These are phyloP conservation scores for Trachythela sp. DNA, from an alignment of 64 coral and sea anemone species.

Conservation along the genomic window DNA sequence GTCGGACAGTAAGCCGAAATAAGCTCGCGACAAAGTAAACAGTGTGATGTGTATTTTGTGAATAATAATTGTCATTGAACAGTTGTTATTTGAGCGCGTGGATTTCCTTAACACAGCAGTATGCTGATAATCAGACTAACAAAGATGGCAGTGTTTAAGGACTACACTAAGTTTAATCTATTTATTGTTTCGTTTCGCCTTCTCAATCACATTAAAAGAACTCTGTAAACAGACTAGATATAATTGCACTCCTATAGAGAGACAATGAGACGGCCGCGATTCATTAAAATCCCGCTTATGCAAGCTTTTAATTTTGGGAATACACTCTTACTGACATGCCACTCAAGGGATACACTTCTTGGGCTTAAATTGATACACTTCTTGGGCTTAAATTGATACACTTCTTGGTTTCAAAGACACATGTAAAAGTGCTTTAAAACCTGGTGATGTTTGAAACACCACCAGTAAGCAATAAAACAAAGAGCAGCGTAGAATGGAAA, in stretches of 20 bases:
- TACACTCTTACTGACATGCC: no score
- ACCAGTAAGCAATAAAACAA: no score
- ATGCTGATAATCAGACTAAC: not conserved
- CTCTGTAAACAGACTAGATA: not conserved
- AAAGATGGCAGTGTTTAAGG: not conserved
- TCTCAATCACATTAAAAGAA: slow-evolving; percentile 14
- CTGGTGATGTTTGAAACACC: no score
- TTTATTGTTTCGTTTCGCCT: not conserved
- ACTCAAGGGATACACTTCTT: no score
- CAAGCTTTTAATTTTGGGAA: not conserved
- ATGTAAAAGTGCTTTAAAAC: no score
- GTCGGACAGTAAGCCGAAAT: not conserved
- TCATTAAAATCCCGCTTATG: not conserved
- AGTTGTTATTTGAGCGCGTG: not conserved
- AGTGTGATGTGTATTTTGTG: slow-evolving; percentile 12
- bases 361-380: no score
- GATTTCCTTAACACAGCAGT: slow-evolving; percentile 2
- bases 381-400: no score
- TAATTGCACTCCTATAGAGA: not conserved
- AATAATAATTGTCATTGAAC: not conserved
- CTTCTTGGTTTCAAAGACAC: no score
- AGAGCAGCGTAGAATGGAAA: no score
- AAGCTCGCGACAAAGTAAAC: not conserved
- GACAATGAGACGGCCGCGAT: not conserved
- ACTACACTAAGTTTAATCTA: not conserved